These are phyloP conservation scores for Erythrolamprus reginae DNA, from an alignment of 2,113 vertebrate genomes.

Conservation along the genomic window DNA sequence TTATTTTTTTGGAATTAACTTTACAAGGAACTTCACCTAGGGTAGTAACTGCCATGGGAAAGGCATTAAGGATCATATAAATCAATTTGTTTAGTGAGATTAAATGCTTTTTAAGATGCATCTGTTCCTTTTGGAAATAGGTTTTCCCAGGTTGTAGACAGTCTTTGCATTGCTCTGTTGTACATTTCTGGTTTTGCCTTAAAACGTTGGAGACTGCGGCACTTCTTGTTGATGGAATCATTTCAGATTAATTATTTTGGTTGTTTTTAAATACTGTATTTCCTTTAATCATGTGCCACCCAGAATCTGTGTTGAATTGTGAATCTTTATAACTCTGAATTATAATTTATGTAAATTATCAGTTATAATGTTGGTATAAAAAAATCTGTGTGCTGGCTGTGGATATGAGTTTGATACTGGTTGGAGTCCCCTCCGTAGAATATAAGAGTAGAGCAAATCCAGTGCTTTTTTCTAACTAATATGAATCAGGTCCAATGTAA, in stretches of 20 bases:
- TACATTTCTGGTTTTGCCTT: not conserved
- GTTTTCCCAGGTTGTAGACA: not conserved
- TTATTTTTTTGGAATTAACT: not conserved
- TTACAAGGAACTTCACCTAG: not conserved
- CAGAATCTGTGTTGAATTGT: not conserved
- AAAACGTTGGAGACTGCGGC: not conserved
- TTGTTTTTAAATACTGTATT: not conserved
- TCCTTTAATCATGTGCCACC: not conserved
- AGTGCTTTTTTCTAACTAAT: not conserved
- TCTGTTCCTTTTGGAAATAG: not conserved
- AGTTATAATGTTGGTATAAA: not conserved
- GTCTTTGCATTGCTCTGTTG: not conserved
- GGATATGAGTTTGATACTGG: not conserved
- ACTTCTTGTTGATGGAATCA: not conserved
- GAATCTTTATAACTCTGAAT: not conserved
- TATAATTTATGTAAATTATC: not conserved
- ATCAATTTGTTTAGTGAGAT: not conserved
- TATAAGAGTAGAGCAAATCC: not conserved
- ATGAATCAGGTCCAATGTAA: not conserved
- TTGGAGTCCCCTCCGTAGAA: not conserved
- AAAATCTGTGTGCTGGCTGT: not conserved
- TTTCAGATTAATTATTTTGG: not conserved
- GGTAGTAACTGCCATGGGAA: not conserved
- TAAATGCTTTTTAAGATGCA: not conserved
- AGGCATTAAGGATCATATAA: not conserved